Base-by-base conservation (phyloP, 2,113 vertebrate genomes). In the Trichechus manatus region DNA sequence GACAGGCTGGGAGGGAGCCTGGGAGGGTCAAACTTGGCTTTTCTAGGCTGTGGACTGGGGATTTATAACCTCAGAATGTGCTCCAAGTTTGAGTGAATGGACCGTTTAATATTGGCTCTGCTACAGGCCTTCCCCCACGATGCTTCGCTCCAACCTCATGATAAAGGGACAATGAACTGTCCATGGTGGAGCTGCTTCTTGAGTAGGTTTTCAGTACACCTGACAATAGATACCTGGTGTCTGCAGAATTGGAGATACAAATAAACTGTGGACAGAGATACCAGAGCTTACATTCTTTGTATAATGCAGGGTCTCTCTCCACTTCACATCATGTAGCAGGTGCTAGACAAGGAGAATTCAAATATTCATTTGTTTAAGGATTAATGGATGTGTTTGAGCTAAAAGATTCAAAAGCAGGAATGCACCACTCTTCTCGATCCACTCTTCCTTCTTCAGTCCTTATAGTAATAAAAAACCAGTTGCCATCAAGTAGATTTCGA, bases 221-320 rank as follows among this genome's bases (percentile, higher is more conserved):
- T 64, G 90, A 56, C 31, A 1, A 1, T 8, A 23, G 29, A 89
- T 50, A 42, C 95, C 83, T n/a, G 94, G 89, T 56, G 81, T 50
- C 90, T 90, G 36, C 89, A 91, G 74, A 85, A 75, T 9, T 93
- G 50, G 84, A 93, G 89, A 81, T 84, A 91, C 96, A 96, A 91
- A 13, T 59, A 27, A 95, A 59, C 82, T 64, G 44, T 61, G 78
- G 78, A 75, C 93, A 15, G 75, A 74, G 66, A 77, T 64, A 44
- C 70, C 89, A 95, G 95, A 90, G 53, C 0, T 17, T 79, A 20
- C 0, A 36, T 56, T 89, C 68, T 89, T 91, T 95, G 74, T 86
- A 79, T 91, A 92, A 80, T 4, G 14, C 17, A 31, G n/a, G 20
- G 79, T n/a, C 56, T 82, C 61, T 23, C 23, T 42, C 1, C 1